A percentile compares a stretch with the other conserved stretches of the same genome.
Evolutionary conservation across 2,888 invertebrate genomes (phyloP).

Genomic region (Dicranocentrus wangi): DNA sequence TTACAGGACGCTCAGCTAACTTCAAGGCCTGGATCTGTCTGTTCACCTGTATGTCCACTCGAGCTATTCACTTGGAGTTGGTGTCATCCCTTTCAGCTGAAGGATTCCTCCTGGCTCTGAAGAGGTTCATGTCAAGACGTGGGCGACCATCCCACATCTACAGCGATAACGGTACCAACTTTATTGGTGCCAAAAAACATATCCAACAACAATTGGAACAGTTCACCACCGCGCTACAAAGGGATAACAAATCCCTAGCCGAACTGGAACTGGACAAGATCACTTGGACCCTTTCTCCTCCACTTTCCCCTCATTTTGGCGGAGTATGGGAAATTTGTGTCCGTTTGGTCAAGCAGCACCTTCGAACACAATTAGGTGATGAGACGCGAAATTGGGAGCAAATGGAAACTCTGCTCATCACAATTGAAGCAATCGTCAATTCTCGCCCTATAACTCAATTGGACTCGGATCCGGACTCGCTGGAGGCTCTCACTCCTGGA

Average conservation of each 20-base stretch:
- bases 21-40: constrained; percentile 51
- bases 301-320: constrained; percentile 64
- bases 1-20: background rate
- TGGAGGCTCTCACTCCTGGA: constrained; percentile 73
- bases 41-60: constrained; percentile 58
- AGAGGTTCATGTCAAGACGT: constrained; percentile 52
- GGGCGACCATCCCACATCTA: constrained; percentile 56
- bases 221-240: background rate
- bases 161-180: constrained; percentile 65
- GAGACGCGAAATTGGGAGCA: constrained; percentile 67
- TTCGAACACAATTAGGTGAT: constrained; percentile 53
- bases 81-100: constrained; percentile 46
- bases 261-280: constrained; percentile 56
- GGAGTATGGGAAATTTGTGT: constrained; percentile 69
- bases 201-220: constrained; percentile 8
- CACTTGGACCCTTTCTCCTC: constrained; percentile 70
- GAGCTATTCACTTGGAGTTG: constrained; percentile 60
- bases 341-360: constrained; percentile 62
- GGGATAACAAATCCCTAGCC: background rate
- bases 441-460: constrained; percentile 72
- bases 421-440: constrained; percentile 73
- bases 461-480: constrained; percentile 70
- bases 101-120: constrained; percentile 59
- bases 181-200: constrained; percentile 59
- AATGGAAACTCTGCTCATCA: constrained; percentile 62